phyloP scores from a whole-genome alignment of 2,113 vertebrate species.

The Rhadina sibilatrix region DNA sequence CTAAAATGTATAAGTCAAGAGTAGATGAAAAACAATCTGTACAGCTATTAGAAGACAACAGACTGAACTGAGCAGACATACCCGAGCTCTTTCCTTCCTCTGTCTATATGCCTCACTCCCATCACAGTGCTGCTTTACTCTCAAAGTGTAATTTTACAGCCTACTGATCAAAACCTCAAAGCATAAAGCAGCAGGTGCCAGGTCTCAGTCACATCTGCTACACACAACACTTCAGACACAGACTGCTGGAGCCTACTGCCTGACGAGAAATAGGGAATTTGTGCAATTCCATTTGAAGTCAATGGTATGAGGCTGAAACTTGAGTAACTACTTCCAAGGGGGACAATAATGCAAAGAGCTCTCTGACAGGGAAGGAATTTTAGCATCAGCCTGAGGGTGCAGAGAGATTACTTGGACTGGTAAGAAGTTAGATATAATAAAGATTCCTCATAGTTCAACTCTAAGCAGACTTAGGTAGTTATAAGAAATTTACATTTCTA shows the following conservation, averaged over 20 bases:
- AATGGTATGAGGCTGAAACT: neutral
- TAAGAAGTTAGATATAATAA: neutral
- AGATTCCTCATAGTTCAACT: neutral
- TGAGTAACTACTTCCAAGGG: neutral
- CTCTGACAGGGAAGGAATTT: neutral
- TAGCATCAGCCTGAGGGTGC: neutral
- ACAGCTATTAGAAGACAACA: neutral
- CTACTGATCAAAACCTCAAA: neutral
- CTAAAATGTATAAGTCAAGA: neutral
- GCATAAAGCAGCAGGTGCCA: neutral
- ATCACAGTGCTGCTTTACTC: neutral
- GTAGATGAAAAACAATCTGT: neutral
- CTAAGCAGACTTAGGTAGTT: neutral
- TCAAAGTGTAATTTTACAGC: neutral
- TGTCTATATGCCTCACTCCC: neutral
- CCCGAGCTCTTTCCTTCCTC: neutral
- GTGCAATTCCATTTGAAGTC: neutral
- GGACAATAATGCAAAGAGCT: neutral
- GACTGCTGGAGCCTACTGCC: neutral
- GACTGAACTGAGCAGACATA: neutral
- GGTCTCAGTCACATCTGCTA: neutral
- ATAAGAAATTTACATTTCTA: neutral
- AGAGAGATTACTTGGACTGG: neutral
- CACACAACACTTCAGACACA: neutral
- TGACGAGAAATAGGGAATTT: neutral